Evolutionary conservation across 2,797 vertebrate genomes (phyloP).

Genomic region (Pristis pectinata): DNA sequence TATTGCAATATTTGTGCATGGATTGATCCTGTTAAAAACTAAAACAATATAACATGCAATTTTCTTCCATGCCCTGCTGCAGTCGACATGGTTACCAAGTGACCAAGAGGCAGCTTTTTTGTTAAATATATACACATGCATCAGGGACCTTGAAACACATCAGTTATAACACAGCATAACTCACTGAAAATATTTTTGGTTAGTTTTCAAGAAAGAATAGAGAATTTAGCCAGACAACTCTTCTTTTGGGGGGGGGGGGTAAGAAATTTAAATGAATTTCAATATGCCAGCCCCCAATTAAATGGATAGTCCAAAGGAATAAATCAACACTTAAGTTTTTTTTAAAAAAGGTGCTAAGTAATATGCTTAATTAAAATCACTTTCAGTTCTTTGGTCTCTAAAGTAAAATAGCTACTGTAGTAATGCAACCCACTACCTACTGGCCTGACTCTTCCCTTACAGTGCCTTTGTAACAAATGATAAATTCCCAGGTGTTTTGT

Average conservation of each 20-base stretch:
- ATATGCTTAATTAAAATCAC: not conserved
- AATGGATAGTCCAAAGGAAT: not conserved
- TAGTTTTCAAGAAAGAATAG: not conserved
- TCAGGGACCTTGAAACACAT: not conserved
- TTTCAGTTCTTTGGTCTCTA: not conserved
- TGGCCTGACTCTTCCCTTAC: not conserved
- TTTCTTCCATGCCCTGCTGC: not conserved
- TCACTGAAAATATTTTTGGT: not conserved
- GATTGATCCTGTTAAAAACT: not conserved
- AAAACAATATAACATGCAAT: not conserved
- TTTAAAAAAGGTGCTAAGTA: not conserved
- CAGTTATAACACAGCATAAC: not conserved
- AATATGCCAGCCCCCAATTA: not conserved
- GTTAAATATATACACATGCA: no score
- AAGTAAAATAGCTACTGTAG: not conserved
- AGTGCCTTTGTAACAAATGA: not conserved
- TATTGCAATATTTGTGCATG: not conserved
- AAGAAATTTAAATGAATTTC: not conserved
- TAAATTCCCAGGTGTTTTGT: not conserved
- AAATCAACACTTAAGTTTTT: not conserved
- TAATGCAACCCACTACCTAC: not conserved
- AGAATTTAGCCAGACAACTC: not conserved
- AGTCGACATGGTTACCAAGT: not conserved
- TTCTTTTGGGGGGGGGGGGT: no score
- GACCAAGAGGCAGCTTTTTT: no score